Evolutionary conservation across 1,140 invertebrate genomes (phyloP).

Genomic region (Megathymus violae): DNA sequence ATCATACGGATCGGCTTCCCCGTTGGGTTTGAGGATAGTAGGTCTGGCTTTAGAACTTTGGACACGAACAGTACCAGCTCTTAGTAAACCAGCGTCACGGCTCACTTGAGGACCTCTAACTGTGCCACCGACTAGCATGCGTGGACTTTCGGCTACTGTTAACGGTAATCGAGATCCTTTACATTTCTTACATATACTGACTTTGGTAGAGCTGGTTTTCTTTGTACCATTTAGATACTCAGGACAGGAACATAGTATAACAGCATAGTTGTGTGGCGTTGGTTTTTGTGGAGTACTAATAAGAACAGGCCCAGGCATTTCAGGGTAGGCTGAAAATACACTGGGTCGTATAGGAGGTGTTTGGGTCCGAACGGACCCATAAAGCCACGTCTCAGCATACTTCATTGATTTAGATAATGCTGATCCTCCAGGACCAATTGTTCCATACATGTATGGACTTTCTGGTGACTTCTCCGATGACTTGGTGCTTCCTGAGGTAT

Average conservation of each 20-base stretch:
- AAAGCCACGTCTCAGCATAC: conserved; percentile 92
- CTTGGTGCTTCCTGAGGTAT: conserved; percentile 72
- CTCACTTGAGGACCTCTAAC: conserved; percentile 82
- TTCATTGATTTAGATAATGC: conserved; percentile 91
- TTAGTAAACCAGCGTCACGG: conserved; percentile 72
- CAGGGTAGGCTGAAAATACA: conserved; percentile 81
- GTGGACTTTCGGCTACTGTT: conserved; percentile 82
- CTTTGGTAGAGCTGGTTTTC: conserved; percentile 87
- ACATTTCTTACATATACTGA: conserved; percentile 90
- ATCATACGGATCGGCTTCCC: conserved; percentile 89
- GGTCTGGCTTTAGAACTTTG: conserved; percentile 85
- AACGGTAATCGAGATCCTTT: conserved; percentile 88
- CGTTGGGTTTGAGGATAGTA: conserved; percentile 84
- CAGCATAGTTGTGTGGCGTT: conserved; percentile 84
- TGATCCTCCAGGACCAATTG: conserved; percentile 82
- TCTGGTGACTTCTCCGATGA: conserved; percentile 78
- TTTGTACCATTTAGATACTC: conserved; percentile 90
- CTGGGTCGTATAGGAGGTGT: conserved; percentile 83
- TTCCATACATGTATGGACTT: conserved; percentile 76
- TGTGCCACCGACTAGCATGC: conserved; percentile 84
- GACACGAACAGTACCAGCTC: conserved; percentile 86
- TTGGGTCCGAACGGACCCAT: conserved; percentile 88
- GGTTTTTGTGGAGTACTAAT: conserved; percentile 81
- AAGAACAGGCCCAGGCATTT: conserved; percentile 84
- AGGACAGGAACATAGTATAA: conserved; percentile 90